Percentiles rank a stretch among this genome's conserved stretches.
Conservation (phyloP, 2,797 vertebrate species). For the Caiman crocodilus region DNA sequence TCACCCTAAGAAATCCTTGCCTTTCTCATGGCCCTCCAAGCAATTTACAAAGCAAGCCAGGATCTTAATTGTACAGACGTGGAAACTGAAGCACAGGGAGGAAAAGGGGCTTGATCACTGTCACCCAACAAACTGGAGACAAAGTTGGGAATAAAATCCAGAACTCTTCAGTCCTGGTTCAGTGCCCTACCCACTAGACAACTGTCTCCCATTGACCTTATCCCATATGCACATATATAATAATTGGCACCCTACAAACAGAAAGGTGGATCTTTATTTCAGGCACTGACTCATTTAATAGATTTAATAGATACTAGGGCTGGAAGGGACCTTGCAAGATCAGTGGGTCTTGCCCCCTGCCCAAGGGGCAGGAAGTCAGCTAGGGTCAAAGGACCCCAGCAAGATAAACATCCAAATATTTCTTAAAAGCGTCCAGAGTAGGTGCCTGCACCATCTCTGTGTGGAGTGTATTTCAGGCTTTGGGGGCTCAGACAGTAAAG, state of each 20-base stretch:
- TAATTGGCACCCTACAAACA: background rate
- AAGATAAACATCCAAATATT: too few species aligned
- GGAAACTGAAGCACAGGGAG: background rate
- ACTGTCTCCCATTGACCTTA: background rate
- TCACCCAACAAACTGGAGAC: background rate
- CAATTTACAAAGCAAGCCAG: background rate
- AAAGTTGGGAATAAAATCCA: background rate
- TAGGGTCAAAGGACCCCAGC: too few species aligned
- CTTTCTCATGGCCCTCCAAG: background rate
- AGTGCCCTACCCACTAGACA: background rate
- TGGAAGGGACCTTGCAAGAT: too few species aligned
- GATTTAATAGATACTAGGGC: too few species aligned
- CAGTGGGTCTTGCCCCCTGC: too few species aligned
- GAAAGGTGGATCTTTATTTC: conserved; percentile 5
- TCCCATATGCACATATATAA: background rate
- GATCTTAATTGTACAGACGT: background rate
- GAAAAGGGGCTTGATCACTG: background rate
- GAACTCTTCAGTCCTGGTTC: background rate
- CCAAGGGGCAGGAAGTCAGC: too few species aligned
- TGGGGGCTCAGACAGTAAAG: too few species aligned
- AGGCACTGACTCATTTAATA: background rate
- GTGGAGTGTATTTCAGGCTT: too few species aligned
- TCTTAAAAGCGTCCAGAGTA: too few species aligned
- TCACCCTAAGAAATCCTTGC: background rate
- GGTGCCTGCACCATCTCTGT: too few species aligned